Conservation (phyloP, 2,888 invertebrate species). For the Limnephilus lunatus region DNA sequence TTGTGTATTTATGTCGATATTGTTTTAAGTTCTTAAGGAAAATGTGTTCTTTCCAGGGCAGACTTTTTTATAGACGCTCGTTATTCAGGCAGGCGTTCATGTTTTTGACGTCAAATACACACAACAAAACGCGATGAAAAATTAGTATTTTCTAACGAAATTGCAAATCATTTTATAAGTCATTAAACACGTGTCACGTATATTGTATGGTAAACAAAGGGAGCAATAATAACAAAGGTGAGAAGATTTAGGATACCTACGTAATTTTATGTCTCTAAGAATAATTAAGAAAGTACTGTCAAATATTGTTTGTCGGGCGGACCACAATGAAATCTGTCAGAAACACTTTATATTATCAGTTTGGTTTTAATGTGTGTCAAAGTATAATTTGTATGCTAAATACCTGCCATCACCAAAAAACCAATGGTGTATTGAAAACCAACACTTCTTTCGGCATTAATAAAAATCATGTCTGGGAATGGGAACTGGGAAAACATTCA, state of each 20-base stretch:
- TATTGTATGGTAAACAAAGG: not conserved
- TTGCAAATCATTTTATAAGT: not conserved
- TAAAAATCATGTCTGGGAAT: not conserved
- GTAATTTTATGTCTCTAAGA: not conserved
- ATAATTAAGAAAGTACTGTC: not conserved
- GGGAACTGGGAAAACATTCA: no score
- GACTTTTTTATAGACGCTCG: not conserved
- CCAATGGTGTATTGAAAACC: no score
- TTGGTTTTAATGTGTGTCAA: no score
- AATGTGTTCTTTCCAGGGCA: not conserved
- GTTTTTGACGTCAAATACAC: not conserved
- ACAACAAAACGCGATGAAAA: not conserved
- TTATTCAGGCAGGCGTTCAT: no score
- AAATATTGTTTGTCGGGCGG: not conserved
- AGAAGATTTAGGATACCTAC: not conserved
- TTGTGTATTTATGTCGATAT: not conserved
- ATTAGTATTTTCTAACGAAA: not conserved
- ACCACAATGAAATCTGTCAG: not conserved
- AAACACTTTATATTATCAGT: not conserved
- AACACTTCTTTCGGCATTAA: not conserved
- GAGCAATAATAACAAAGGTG: not conserved
- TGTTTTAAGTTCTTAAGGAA: not conserved
- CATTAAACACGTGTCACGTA: not conserved
- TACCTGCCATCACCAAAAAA: not conserved
- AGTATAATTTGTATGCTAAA: not conserved